Percentiles rank a stretch among this genome's conserved stretches.
These are phyloP conservation scores for Zoanthus solanderi DNA, from an alignment of 92 coral and sea anemone genomes.

Conservation along the genomic window DNA sequence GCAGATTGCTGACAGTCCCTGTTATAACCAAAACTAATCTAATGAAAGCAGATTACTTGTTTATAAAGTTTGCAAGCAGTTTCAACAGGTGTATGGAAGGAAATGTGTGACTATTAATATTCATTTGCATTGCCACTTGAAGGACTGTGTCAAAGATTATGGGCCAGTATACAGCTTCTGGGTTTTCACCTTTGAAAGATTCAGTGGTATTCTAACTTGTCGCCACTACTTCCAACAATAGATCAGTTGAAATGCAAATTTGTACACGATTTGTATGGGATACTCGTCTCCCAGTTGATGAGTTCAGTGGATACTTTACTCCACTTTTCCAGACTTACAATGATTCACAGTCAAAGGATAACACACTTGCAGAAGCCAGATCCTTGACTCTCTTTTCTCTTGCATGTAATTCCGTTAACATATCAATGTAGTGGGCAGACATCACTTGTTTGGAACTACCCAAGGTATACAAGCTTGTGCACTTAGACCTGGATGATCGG, in stretches of 20 bases:
- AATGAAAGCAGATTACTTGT: conserved; percentile 49
- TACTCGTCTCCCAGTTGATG: conserved; percentile 42
- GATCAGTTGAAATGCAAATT: conserved; percentile 70
- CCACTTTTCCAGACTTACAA: background rate
- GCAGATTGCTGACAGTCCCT: conserved; percentile 48
- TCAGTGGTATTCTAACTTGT: conserved; percentile 63
- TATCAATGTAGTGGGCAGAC: conserved; percentile 27
- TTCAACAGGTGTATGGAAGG: conserved; percentile 63
- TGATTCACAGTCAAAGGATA: conserved; percentile 13
- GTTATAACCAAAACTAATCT: conserved; percentile 58
- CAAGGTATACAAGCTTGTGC: conserved; percentile 35
- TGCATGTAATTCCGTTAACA: conserved; percentile 1
- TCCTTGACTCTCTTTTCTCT: conserved; percentile 14
- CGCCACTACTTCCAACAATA: conserved; percentile 62
- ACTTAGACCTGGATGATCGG: conserved; percentile 53
- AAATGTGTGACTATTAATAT: conserved; percentile 71
- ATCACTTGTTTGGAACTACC: conserved; percentile 5
- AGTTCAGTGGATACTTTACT: conserved; percentile 44
- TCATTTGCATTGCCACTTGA: conserved; percentile 79
- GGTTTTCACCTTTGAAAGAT: conserved; percentile 69
- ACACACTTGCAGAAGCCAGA: conserved; percentile 2
- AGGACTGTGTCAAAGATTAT: conserved; percentile 65
- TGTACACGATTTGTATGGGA: conserved; percentile 56
- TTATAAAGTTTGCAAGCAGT: conserved; percentile 61
- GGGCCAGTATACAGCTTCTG: conserved; percentile 74